Evolutionary conservation across 2,797 vertebrate genomes (phyloP), one percentile per base, ranked within the genome.

Genomic region (Enteromius unitaeniatus): DNA sequence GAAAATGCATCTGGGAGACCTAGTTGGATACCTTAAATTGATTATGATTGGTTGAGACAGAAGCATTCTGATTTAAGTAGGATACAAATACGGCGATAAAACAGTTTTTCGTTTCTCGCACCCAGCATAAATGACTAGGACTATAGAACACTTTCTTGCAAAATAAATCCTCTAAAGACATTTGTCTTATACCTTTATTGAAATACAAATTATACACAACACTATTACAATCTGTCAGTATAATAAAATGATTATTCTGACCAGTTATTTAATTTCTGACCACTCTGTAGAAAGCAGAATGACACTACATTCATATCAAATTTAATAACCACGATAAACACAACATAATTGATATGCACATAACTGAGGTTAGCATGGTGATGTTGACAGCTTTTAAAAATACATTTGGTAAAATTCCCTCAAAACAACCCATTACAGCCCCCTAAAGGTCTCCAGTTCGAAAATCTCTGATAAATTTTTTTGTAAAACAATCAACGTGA

Each of bases 401-500:
- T 6, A 58, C n/a, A 23, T 58, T 58, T 58, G 51, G 31, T 15
- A 23, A 58, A 26, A 40, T 26, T 37, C 10, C 73, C 73, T 76
- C 21, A 55, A 42, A 40, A 53, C 34, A 76, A 76, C 51, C 70
- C 6, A 53, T 53, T 34, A n/a, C 49, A 34, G 3, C 26, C 9
- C 47, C 21, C 31, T 74, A 19, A 34, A 34, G 2, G 47, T 34
- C 70, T 9, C 70, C 34, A 34, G 34, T 34, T 34, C 34, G 3
- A 26, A 70, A 42, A 79, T n/a, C 34, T 26, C 26, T 28, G 13
- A 15, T 62, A 0, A 3, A 10, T 3, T n/a, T 55, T 55, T 13
- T 60, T 77, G 37, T 26, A 62, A 78, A 67, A 34, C 14, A 81
- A 45, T 76, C 21, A 15, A 58, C 53, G 34, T 23, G 37, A 58